phyloP scores from a whole-genome alignment of 2,888 invertebrate genomes.

The Linnaemya vulpina region DNA sequence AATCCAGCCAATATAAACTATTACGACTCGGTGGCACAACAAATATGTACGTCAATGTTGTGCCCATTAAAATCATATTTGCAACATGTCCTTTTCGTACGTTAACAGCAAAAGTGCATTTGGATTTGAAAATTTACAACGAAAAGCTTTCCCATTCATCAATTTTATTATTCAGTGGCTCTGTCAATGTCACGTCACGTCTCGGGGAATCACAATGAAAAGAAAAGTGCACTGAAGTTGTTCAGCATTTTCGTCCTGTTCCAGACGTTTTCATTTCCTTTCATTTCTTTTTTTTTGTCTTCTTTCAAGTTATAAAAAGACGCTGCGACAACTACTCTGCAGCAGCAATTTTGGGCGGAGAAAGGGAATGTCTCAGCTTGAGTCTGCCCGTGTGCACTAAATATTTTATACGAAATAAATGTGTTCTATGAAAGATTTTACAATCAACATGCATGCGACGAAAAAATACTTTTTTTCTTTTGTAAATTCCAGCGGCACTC shows the following conservation, averaged over 20 bases:
- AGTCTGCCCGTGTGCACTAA: not conserved
- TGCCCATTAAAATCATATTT: not conserved
- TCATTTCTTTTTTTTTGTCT: not conserved
- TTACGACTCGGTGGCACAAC: not conserved
- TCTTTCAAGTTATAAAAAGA: not conserved
- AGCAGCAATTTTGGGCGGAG: not conserved
- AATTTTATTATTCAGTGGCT: constrained; percentile 35
- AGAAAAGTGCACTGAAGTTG: constrained; percentile 33
- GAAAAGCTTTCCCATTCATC: constrained; percentile 12
- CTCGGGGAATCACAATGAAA: constrained; percentile 6
- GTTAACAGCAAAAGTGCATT: constrained; percentile 16
- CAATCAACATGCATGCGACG: not conserved
- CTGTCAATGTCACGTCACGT: constrained; percentile 60
- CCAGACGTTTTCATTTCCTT: no score
- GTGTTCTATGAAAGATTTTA: not conserved
- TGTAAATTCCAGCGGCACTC: constrained; percentile 2
- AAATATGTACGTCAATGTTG: not conserved
- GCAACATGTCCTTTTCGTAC: constrained; percentile 5
- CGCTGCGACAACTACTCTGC: not conserved
- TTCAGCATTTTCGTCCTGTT: not conserved
- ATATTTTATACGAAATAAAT: constrained; percentile 14
- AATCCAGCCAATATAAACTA: not conserved
- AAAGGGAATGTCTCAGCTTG: not conserved
- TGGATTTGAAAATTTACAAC: not conserved
- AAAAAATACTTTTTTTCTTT: not conserved